Conservation (phyloP, 2,113 vertebrate genomes). For the Urocynchramus pylzowi region DNA sequence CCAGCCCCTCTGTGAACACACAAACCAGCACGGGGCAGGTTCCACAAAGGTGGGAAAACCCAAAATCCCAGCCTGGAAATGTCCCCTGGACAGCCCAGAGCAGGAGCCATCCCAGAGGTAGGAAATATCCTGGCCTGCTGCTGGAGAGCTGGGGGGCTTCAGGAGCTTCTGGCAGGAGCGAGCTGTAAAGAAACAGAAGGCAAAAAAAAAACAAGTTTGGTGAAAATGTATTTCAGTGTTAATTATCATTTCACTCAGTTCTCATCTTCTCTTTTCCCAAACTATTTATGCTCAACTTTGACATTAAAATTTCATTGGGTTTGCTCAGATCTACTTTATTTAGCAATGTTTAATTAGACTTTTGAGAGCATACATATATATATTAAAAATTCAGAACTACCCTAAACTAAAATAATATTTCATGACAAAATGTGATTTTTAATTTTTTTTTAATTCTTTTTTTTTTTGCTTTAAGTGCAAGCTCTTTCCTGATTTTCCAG, state of each 20-base stretch:
- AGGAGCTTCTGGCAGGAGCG: neutral
- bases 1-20: rapidly evolving
- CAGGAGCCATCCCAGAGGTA: rapidly evolving
- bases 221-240: neutral
- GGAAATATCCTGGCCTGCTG: neutral
- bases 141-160: neutral
- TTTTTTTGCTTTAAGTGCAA: neutral
- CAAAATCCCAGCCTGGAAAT: neutral
- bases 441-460: neutral
- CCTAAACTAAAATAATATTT: neutral
- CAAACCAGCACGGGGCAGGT: rapidly evolving
- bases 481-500: neutral
- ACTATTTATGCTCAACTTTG: constrained; percentile 19
- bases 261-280: neutral
- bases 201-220: neutral
- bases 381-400: neutral
- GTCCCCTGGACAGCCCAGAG: neutral
- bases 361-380: neutral
- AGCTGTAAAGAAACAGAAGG: neutral
- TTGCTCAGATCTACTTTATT: constrained; percentile 12
- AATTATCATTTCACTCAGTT: neutral
- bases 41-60: neutral
- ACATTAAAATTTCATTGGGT: neutral
- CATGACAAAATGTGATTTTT: neutral
- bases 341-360: constrained; percentile 20